Base-by-base conservation (phyloP, 2,797 vertebrate genomes). In the Sphaeramia orbicularis region DNA sequence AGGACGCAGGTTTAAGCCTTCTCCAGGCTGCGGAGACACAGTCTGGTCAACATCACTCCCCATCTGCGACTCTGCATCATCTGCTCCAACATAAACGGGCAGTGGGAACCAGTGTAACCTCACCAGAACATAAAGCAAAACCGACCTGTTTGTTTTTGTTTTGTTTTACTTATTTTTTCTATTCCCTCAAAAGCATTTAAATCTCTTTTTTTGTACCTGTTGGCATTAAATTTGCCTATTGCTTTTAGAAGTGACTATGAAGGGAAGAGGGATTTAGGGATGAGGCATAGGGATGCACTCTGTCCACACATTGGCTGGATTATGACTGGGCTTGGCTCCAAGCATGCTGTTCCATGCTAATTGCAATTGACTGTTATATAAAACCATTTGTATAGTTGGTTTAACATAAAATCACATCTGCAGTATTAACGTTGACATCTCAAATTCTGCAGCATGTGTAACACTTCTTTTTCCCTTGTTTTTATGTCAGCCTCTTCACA, bases 1-100 rank as follows among this genome's bases (percentile, higher is more conserved):
- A 75, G 68, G 74, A 84, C 16, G 47, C 59, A 8, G 48, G 82
- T 76, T 86, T 79, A 75, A 86, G 61, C 59, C 55, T 59, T 71
- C 54, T 58, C 54, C 35, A 77, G 68, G 71, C 72, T 58, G 56
- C 48, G 13, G 77, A 76, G 72, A 78, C 72, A 14, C 87, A 89
- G 78, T 90, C 87, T 90, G 84, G 83, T 86, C 69, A 55, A 65
- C 81, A 75, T 83, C 65, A 12, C 45, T 50, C 50, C 57, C 78
- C 83, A 76, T 86, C 79, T 81, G 83, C 70, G 77, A 43, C 67
- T 61, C 42, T 60, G 49, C 58, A 40, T 75, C 80, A 40, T 49
- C 37, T 21, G 57, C 58, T 60, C 49, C 15, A 55, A 16, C 35
- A 4, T 19, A 14, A 6, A 21, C 42, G 30, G 50, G 36, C 51